Evolutionary conservation across 2,888 invertebrate genomes (phyloP).

Genomic region (Dexiosoma caninum): DNA sequence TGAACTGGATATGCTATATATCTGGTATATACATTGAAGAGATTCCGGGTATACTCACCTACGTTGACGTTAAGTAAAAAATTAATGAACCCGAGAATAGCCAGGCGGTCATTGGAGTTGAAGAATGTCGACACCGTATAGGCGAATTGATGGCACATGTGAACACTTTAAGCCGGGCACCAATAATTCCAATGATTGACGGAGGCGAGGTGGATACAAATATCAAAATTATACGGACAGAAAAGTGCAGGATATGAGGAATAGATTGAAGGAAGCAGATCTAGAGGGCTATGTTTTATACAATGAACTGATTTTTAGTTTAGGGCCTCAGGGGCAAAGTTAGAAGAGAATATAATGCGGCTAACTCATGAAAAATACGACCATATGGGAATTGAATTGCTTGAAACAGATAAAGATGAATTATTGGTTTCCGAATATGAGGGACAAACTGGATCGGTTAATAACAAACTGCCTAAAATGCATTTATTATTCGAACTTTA

Average conservation of each 20-base stretch:
- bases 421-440: constrained; percentile 19
- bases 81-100: background rate
- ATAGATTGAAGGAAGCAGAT: no score
- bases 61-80: background rate
- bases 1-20: no score
- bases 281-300: no score
- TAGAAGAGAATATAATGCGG: background rate
- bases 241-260: no score
- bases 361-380: background rate
- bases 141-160: background rate
- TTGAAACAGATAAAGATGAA: background rate
- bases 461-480: constrained; percentile 17
- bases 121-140: background rate
- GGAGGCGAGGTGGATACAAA: no score
- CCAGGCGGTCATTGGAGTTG: background rate
- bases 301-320: no score
- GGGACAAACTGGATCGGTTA: background rate
- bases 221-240: no score
- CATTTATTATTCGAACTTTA: background rate
- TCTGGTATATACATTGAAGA: background rate
- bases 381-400: background rate
- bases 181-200: no score
- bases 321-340: background rate
- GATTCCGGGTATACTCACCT: no score
- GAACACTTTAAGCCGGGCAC: background rate